phyloP scores from a whole-genome alignment of 2,888 invertebrate species.

The Clepsis dumicolana region DNA sequence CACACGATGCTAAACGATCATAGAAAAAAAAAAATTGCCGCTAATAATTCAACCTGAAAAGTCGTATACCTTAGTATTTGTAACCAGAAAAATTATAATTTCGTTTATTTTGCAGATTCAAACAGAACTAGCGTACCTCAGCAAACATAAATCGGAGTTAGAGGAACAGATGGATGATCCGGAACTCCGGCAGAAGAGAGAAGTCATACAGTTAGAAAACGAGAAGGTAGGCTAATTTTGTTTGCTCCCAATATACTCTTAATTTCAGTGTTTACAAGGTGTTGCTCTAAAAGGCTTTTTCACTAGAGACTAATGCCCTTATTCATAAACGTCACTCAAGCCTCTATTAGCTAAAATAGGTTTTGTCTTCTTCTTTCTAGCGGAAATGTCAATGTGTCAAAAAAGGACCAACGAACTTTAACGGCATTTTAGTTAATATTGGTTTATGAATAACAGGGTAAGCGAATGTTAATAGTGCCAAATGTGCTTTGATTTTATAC shows the following conservation, averaged over 20 bases:
- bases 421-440: too few species aligned
- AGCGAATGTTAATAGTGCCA: not conserved
- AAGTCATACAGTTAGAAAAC: constrained; percentile 88
- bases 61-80: too few species aligned
- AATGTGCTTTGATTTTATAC: not conserved
- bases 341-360: too few species aligned
- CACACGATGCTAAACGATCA: too few species aligned
- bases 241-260: not conserved
- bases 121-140: constrained; percentile 93
- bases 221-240: constrained; percentile 87
- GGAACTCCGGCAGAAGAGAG: constrained; percentile 86
- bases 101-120: constrained; percentile 84
- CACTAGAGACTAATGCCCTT: too few species aligned
- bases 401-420: too few species aligned
- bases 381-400: too few species aligned
- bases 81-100: not conserved
- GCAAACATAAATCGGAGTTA: constrained; percentile 92
- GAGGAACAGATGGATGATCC: constrained; percentile 88
- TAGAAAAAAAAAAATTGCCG: too few species aligned
- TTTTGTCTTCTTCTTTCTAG: too few species aligned
- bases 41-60: too few species aligned
- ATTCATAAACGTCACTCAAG: too few species aligned
- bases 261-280: not conserved
- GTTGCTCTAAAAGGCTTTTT: not conserved
- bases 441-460: too few species aligned